Evolutionary conservation across 2,113 vertebrate species (phyloP).

Genomic region (Theristicus caerulescens): DNA sequence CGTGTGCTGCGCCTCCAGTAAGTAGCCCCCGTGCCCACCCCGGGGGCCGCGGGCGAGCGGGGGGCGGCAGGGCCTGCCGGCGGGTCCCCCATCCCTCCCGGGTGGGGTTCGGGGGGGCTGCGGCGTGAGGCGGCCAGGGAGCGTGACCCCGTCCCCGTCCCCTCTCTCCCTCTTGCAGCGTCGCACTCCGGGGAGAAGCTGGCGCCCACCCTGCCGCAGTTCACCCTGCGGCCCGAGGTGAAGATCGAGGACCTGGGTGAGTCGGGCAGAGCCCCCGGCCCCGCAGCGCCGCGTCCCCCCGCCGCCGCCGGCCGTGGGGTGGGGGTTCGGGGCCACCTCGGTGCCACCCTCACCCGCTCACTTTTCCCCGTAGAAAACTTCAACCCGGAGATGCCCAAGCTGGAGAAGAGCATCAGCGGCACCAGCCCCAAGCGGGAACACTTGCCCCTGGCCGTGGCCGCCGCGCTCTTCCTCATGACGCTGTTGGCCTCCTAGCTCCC

Average conservation of each 20-base stretch:
- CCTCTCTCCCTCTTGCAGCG: conserved; percentile 76
- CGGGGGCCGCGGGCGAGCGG: background rate
- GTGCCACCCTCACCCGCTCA: background rate
- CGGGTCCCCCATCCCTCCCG: background rate
- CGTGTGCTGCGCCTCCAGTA: conserved; percentile 94
- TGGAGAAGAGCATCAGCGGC: conserved; percentile 97
- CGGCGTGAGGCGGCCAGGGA: background rate
- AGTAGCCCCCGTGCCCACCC: conserved; percentile 50
- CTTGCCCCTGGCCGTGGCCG: conserved; percentile 87
- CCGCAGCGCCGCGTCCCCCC: background rate
- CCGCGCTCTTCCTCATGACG: conserved; percentile 84
- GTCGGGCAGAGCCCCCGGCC: conserved; percentile 52
- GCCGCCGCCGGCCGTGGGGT: background rate
- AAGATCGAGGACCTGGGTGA: conserved; percentile 94
- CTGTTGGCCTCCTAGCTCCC: conserved; percentile 89
- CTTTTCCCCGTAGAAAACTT: conserved; percentile 82
- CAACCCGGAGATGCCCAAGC: conserved; percentile 88
- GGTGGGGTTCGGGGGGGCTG: background rate
- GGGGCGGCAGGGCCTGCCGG: background rate
- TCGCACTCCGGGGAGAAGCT: conserved; percentile 86
- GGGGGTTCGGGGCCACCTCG: background rate
- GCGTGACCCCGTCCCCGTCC: conserved; percentile 17
- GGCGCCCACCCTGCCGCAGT: conserved; percentile 88
- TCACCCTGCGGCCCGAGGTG: conserved; percentile 92
- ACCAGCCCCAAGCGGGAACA: conserved; percentile 92